Evolutionary conservation across 2,113 vertebrate genomes (phyloP), one percentile per base, ranked within the genome.

Genomic region (Vicugna pacos): DNA sequence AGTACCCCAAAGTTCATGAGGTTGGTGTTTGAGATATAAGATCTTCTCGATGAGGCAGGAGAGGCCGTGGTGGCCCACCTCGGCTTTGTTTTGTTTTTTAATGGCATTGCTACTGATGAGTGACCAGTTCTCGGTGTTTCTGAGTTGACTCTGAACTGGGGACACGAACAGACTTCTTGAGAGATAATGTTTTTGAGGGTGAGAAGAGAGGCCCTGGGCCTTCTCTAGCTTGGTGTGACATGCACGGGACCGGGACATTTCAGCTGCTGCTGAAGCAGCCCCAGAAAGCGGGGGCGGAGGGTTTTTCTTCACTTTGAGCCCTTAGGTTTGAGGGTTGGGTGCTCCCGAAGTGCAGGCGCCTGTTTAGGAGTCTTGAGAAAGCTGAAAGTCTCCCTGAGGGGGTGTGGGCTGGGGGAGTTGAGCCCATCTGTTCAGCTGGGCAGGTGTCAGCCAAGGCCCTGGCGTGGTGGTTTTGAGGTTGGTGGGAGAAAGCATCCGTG

Each of bases 391-490:
- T 96, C 67, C 56, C 8, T 13, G 65, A 46, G 54, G 52, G 52
- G 28, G 13, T 93, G 89, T 95, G 69, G n/a, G 42, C 73, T 14
- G 52, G 20, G 91, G 84, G 26, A 92, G 62, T 73, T 5, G 30
- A 88, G 58, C 81, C 85, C 82, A 92, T 94, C 94, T 95, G 95
- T 93, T 91, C 65, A 24, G 1, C 62, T 62, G 81, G 95, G 48
- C 97, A 98, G 97, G 92, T 98, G 95, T 96, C 38, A 70, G 46
- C 48, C 69, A 58, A n/a, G 95, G 82, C 62, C 72, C 32, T 96
- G 92, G 64, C 0, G 3, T 26, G 75, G 64, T 94, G 97, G 97
- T 97, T 97, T 98, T 95, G 95, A 97, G 97, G 97, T 97, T 84
- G 69, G 65, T 96, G 93, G 97, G 95, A 95, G 97, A 97, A 98